A percentile compares a stretch with the other conserved stretches of the same genome.
Conservation (phyloP, 1,140 invertebrate species). For the Trichonephila clavata region DNA sequence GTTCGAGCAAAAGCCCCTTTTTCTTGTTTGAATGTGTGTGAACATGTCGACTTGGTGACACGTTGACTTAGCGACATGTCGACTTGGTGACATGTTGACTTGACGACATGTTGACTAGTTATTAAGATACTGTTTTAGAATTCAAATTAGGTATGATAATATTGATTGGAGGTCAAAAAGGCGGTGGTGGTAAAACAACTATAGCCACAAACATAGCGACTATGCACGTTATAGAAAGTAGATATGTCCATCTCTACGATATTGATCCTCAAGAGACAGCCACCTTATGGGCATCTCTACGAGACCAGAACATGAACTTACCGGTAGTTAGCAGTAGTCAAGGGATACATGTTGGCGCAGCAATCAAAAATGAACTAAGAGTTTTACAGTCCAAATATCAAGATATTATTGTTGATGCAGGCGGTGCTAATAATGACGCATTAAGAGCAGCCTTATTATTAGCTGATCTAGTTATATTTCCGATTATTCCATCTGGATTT, state of each 20-base stretch:
- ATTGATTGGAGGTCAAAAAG: not conserved
- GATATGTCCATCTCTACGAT: conserved; percentile 39
- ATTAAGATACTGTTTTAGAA: too few species aligned
- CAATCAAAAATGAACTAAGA: conserved; percentile 42
- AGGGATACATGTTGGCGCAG: conserved; percentile 41
- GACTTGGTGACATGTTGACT: too few species aligned
- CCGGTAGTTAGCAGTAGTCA: not conserved
- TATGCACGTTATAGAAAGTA: conserved; percentile 26
- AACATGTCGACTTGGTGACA: too few species aligned
- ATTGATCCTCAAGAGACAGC: conserved; percentile 47
- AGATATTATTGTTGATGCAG: not conserved
- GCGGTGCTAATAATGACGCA: too few species aligned
- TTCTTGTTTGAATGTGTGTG: too few species aligned
- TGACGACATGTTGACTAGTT: too few species aligned
- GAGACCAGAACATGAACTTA: not conserved
- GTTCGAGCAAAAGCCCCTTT: too few species aligned
- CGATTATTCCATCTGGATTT: too few species aligned
- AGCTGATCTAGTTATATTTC: too few species aligned
- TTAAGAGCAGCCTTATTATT: too few species aligned
- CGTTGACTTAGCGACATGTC: too few species aligned
- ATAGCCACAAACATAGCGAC: conserved; percentile 58
- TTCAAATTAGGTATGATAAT: conserved; percentile 20
- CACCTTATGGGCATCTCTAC: not conserved
- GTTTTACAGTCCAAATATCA: conserved; percentile 48
- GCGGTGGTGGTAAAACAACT: not conserved